Base-by-base conservation (phyloP, 2,888 invertebrate genomes). In the Isoperla grammatica region DNA sequence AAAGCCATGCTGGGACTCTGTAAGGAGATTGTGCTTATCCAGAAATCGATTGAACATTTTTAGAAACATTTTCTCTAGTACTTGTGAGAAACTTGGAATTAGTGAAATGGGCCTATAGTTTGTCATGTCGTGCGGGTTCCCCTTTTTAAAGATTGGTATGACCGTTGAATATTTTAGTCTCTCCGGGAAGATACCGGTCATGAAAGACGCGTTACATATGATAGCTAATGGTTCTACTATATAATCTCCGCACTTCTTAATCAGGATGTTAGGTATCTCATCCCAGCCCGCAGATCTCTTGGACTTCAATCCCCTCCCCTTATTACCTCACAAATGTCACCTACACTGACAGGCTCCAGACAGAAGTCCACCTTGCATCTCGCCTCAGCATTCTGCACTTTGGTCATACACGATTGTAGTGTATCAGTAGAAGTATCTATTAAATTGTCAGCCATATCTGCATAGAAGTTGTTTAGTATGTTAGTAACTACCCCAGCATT, bases 61-160 rank as follows among this genome's bases (percentile, higher is more conserved):
- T 11, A 13, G 15, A 22, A 23, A 49, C 29, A 49, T 11, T 49
- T 49, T 49, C 23, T 19, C 20, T n/a, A 49, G 12, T 9, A 49
- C 29, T 22, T 49, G 22, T 11, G 49, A 19, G 5, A 49, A 49
- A 4, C 11, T 23, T 22, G 22, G 11, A 12, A 49, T 12, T 49
- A 49, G 15, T 49, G n/a, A n/a, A n/a, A n/a, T n/a, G n/a, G n/a
- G n/a, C n/a, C n/a, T n/a, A n/a, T n/a, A n/a, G n/a, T n/a, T 49
- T 11, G n/a, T 15, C 23, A 49, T 13, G 2, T 49, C 49, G 12
- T 9, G 12, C 13, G 12, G 12, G 40, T 40, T 15, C 3, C 40
- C 40, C 12, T 40, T 40, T 15, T 40, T 40, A 15, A 13, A 12
- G 4, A 40, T 87, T 87, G 78, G 81, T 81, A 70, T 57, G 61